Percentiles rank a stretch among this genome's conserved stretches.
Evolutionary conservation across 2,113 vertebrate species (phyloP).

Genomic region (Carlito syrichta): DNA sequence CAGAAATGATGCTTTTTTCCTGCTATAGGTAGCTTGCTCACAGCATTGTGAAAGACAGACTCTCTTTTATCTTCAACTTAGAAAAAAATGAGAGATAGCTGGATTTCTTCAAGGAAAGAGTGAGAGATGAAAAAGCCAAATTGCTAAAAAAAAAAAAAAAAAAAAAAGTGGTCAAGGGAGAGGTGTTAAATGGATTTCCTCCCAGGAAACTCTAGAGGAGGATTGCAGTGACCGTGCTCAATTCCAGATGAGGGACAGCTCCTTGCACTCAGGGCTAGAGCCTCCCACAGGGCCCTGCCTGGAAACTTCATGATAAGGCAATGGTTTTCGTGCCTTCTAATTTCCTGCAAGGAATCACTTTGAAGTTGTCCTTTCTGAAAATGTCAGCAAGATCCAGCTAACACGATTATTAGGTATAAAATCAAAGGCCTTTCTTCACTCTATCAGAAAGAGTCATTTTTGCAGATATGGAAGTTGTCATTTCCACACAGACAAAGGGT

Average conservation of each 20-base stretch:
- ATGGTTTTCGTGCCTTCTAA: constrained; percentile 9
- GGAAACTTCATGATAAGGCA: background rate
- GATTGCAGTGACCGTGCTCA: background rate
- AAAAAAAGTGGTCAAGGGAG: background rate
- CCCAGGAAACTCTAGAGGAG: background rate
- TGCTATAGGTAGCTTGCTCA: background rate
- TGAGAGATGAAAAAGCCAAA: background rate
- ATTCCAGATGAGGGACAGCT: background rate
- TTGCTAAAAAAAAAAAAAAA: background rate
- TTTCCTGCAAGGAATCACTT: constrained; percentile 50
- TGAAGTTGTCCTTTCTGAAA: constrained; percentile 21
- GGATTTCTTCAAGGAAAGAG: constrained; percentile 35
- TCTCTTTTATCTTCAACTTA: constrained; percentile 21
- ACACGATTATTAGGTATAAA: background rate
- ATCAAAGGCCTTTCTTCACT: constrained; percentile 1
- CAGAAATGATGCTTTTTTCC: background rate
- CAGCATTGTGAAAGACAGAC: background rate
- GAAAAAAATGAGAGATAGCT: background rate
- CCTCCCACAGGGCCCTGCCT: background rate
- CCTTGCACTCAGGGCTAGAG: background rate
- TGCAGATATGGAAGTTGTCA: background rate
- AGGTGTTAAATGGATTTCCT: background rate
- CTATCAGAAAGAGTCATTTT: background rate
- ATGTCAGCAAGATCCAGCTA: background rate
- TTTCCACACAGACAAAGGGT: background rate